Percentiles rank a stretch among this genome's conserved stretches.
These are phyloP conservation scores for Heterohyrax brucei DNA, from an alignment of 2,797 vertebrate genomes.

Conservation along the genomic window DNA sequence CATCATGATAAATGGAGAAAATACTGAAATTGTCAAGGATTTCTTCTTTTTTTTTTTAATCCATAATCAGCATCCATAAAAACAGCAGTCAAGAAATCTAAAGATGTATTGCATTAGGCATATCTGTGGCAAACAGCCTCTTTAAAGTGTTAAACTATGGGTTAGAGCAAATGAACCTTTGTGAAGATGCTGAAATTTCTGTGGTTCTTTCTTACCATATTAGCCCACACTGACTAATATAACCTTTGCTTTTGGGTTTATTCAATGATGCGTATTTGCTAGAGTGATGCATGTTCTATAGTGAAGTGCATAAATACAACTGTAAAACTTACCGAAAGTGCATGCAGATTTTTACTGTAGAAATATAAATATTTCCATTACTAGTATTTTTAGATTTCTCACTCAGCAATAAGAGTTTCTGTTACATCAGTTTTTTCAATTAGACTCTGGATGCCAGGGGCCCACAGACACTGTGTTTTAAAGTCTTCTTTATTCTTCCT, in stretches of 20 bases:
- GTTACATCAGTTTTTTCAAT: not conserved
- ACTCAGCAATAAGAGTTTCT: not conserved
- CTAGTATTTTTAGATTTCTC: not conserved
- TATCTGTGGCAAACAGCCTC: no score
- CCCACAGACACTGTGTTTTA: not conserved
- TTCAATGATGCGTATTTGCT: constrained; percentile 2
- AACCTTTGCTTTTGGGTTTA: constrained; percentile 51
- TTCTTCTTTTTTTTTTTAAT: no score
- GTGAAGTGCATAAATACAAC: not conserved
- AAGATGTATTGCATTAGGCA: no score
- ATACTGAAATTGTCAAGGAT: no score
- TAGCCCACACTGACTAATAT: not conserved
- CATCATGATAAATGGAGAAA: no score
- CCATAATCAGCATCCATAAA: no score
- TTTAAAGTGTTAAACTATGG: not conserved
- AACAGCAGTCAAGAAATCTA: no score
- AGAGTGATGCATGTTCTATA: not conserved
- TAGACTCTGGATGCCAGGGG: not conserved
- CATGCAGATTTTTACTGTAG: not conserved
- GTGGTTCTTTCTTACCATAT: not conserved
- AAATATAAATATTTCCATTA: not conserved
- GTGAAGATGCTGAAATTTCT: constrained; percentile 43
- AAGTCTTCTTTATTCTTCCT: no score
- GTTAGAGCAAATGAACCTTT: not conserved
- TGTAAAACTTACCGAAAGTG: not conserved